A percentile compares a stretch with the other conserved stretches of the same genome.
Conservation (phyloP, 2,797 vertebrate species). For the Gobio occitaniae region DNA sequence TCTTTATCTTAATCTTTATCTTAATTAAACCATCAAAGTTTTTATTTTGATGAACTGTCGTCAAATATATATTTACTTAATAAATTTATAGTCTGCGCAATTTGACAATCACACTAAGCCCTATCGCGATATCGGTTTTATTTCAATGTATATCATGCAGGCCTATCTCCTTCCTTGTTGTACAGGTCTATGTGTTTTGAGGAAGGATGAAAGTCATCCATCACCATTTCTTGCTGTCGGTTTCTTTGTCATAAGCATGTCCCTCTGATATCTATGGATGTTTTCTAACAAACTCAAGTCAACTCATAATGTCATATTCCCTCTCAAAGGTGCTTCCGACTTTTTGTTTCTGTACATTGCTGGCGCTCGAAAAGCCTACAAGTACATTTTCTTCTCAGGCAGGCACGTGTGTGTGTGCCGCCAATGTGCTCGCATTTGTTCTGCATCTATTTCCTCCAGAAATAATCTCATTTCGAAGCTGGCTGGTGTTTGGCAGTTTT, state of each 20-base stretch:
- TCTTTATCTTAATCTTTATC: no score
- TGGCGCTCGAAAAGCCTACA: slow-evolving; percentile 32
- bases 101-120: neutral
- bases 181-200: neutral
- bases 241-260: slow-evolving; percentile 19
- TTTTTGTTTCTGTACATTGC: slow-evolving; percentile 27
- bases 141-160: neutral
- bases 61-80: neutral
- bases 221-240: slow-evolving; percentile 6
- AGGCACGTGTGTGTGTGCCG: neutral
- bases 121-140: neutral
- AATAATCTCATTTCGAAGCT: slow-evolving; percentile 49
- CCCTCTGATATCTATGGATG: neutral
- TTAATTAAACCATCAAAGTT: no score
- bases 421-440: slow-evolving; percentile 32
- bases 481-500: slow-evolving; percentile 38
- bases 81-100: neutral
- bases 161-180: neutral
- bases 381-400: slow-evolving; percentile 18
- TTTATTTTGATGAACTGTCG: neutral
- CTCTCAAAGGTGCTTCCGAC: slow-evolving; percentile 5
- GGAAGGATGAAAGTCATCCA: neutral
- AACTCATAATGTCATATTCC: neutral
- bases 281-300: slow-evolving; percentile 7
- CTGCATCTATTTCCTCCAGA: slow-evolving; percentile 46